Evolutionary conservation across 2,797 vertebrate species (phyloP).

Genomic region (Cichlasoma orientale): DNA sequence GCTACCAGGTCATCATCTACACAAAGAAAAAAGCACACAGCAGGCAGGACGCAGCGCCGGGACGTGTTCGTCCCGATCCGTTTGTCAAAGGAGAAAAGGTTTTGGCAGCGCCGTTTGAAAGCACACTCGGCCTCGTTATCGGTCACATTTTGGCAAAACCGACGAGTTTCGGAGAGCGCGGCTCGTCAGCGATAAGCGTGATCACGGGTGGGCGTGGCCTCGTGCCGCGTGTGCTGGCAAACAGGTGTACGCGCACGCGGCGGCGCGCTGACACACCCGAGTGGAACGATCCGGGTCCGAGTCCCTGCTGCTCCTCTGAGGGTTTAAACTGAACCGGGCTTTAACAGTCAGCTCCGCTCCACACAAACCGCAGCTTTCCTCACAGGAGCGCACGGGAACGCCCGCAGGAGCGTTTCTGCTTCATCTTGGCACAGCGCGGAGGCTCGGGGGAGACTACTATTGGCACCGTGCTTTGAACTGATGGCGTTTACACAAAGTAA

Average conservation of each 20-base stretch:
- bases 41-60: background rate
- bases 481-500: background rate
- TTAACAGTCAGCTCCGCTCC: too few species aligned
- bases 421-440: slow-evolving; percentile 17
- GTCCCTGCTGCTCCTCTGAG: background rate
- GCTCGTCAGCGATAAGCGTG: background rate
- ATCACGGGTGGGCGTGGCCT: slow-evolving; percentile 31
- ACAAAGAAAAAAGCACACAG: slow-evolving; percentile 26
- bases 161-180: background rate
- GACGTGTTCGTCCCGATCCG: background rate
- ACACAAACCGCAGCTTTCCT: too few species aligned
- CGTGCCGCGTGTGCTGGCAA: slow-evolving; percentile 11
- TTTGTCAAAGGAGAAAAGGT: too few species aligned
- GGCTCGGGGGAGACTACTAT: too few species aligned
- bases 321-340: too few species aligned
- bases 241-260: background rate
- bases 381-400: too few species aligned
- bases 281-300: too few species aligned
- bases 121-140: too few species aligned
- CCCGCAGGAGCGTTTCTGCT: slow-evolving; percentile 10
- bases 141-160: too few species aligned
- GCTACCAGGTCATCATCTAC: background rate
- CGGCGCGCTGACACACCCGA: background rate
- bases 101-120: too few species aligned
- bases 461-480: background rate